Evolutionary conservation across 1,140 invertebrate species (phyloP).

Genomic region (Prorops nasuta): DNA sequence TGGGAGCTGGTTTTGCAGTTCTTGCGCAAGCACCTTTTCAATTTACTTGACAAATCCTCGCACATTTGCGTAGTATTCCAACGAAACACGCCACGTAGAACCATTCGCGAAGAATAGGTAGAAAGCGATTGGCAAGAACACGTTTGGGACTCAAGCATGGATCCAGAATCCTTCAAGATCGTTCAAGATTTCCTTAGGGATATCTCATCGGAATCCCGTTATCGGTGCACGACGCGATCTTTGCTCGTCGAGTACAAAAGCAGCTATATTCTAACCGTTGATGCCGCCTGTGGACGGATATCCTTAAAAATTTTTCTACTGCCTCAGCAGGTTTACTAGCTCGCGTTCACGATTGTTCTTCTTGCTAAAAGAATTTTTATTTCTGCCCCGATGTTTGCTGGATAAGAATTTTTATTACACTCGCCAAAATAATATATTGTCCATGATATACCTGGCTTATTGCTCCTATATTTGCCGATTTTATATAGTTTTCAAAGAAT

Average conservation of each 20-base stretch:
- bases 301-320: too few species aligned
- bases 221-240: background rate
- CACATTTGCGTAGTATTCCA: slow-evolving; percentile 6
- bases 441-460: too few species aligned
- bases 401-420: too few species aligned
- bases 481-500: too few species aligned
- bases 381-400: too few species aligned
- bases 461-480: too few species aligned
- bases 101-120: background rate
- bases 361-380: too few species aligned
- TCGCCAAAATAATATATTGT: too few species aligned
- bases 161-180: background rate
- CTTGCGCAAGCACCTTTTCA: slow-evolving; percentile 5
- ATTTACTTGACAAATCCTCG: slow-evolving; percentile 19
- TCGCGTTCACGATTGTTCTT: too few species aligned
- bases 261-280: background rate
- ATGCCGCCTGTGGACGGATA: background rate
- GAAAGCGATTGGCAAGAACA: background rate
- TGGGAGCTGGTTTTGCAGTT: too few species aligned
- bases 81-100: slow-evolving; percentile 1
- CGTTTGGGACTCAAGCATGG: background rate
- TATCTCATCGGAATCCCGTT: background rate
- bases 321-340: too few species aligned
- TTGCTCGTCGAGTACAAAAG: background rate
- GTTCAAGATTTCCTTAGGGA: background rate